Conservation (phyloP, 2,797 vertebrate genomes). For the Pterois miles region DNA sequence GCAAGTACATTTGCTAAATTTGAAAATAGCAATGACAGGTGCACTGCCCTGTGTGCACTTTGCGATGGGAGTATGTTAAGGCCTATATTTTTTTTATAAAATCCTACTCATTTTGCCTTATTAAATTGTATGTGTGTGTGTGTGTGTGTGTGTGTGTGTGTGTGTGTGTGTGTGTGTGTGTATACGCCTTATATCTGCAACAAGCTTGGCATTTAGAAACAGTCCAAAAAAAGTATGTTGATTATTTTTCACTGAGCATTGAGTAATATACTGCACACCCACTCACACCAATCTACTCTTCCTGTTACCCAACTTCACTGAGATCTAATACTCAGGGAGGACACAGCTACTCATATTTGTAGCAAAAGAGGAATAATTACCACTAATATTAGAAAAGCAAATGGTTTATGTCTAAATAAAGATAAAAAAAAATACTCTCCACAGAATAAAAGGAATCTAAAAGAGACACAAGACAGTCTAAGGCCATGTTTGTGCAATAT, state of each 20-base stretch:
- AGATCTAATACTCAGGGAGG: neutral
- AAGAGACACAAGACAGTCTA: neutral
- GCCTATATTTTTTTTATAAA: too few species aligned
- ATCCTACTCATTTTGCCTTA: too few species aligned
- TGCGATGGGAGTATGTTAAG: too few species aligned
- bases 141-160: neutral
- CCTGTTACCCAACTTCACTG: neutral
- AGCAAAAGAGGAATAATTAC: neutral
- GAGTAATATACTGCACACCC: neutral
- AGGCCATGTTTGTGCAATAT: neutral
- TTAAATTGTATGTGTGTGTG: neutral
- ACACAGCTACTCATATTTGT: neutral
- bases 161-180: neutral
- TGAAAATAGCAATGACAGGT: too few species aligned
- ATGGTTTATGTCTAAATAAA: neutral
- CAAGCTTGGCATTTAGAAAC: slow-evolving; percentile 5
- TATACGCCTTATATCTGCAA: neutral
- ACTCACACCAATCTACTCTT: neutral
- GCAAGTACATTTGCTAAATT: too few species aligned
- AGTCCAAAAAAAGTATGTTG: neutral
- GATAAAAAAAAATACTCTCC: too few species aligned
- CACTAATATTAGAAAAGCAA: neutral
- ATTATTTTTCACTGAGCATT: neutral
- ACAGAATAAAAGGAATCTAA: neutral
- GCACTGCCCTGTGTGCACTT: too few species aligned